A percentile compares a stretch with the other conserved stretches of the same genome.
These are phyloP conservation scores for Lepidonotus clava DNA, from an alignment of 2,888 invertebrate genomes.

Conservation along the genomic window DNA sequence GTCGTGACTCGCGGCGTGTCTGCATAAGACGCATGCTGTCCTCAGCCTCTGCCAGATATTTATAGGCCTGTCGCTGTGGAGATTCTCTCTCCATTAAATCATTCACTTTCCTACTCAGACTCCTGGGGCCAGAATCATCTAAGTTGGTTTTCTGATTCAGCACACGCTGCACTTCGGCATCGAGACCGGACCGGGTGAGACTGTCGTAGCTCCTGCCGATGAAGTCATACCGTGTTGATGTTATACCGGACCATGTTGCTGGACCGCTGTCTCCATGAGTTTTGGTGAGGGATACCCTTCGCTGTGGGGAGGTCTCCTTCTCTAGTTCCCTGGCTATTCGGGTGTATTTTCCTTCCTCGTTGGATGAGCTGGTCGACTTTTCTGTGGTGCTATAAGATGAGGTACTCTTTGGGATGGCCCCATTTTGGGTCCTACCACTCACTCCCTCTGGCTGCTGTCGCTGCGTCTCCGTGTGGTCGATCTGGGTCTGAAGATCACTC, in stretches of 20 bases:
- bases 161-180: conserved; percentile 23
- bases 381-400: neutral
- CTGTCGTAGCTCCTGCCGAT: conserved; percentile 11
- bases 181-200: neutral
- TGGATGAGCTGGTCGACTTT: neutral
- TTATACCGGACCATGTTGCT: neutral
- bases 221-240: conserved; percentile 2
- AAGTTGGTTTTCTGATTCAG: neutral
- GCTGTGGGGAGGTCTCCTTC: conserved; percentile 42
- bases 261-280: neutral
- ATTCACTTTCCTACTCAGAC: conserved; percentile 67
- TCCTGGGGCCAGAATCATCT: neutral
- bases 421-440: neutral
- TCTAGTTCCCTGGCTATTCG: conserved; percentile 31
- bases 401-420: neutral
- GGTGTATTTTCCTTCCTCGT: conserved; percentile 20
- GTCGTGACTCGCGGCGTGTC: neutral
- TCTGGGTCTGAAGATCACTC: conserved; percentile 2
- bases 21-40: conserved; percentile 60
- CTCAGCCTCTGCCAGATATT: conserved; percentile 70
- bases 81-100: conserved; percentile 69
- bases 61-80: conserved; percentile 72
- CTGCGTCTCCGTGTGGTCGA: neutral
- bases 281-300: neutral
- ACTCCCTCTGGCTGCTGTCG: conserved; percentile 1